These are phyloP conservation scores for Gadopsis marmoratus DNA, from an alignment of 2,797 vertebrate genomes.

Conservation along the genomic window DNA sequence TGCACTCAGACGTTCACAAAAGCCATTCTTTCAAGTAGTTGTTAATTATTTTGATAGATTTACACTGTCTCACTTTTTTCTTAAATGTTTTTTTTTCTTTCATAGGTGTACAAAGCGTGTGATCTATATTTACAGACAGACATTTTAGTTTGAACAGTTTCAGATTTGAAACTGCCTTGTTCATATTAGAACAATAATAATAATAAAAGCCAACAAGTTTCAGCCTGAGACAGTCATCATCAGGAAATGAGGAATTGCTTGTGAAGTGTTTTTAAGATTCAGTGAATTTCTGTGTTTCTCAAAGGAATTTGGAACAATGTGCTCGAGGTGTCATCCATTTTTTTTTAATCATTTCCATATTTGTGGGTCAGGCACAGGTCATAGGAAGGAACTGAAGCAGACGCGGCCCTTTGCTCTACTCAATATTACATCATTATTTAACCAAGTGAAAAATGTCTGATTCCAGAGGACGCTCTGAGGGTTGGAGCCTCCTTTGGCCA, in stretches of 20 bases:
- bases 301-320: conserved; percentile 54
- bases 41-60: neutral
- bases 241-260: conserved; percentile 42
- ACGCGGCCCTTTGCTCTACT: conserved; percentile 31
- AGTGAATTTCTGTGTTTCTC: conserved; percentile 47
- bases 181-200: conserved; percentile 7
- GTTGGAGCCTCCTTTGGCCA: conserved; percentile 75
- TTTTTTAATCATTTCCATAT: conserved; percentile 68
- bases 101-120: neutral
- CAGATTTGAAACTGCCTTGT: conserved; percentile 5
- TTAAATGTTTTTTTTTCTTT: neutral
- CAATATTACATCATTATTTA: conserved; percentile 72
- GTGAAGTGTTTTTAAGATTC: conserved; percentile 45
- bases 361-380: conserved; percentile 67
- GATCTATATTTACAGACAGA: neutral
- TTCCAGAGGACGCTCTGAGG: conserved; percentile 62
- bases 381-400: conserved; percentile 48
- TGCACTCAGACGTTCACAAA: neutral
- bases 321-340: conserved; percentile 62
- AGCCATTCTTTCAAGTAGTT: neutral
- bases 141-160: neutral
- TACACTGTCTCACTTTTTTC: neutral
- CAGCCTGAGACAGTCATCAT: conserved; percentile 24
- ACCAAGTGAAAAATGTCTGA: conserved; percentile 64
- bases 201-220: conserved; percentile 26